These are phyloP conservation scores for Galbula dea DNA, from an alignment of 2,113 vertebrate genomes.

Conservation along the genomic window DNA sequence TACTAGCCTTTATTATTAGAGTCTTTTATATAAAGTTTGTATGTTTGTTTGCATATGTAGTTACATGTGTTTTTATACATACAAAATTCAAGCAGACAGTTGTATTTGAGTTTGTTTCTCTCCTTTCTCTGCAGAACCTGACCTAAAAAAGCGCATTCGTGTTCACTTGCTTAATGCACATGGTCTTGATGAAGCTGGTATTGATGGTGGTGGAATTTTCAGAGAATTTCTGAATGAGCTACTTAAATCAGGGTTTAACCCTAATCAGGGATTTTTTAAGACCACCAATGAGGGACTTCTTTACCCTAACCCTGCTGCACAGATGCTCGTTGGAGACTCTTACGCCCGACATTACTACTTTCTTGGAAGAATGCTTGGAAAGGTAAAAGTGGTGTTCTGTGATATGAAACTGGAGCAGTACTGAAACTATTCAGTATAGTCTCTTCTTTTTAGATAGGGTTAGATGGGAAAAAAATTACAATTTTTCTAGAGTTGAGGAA, in stretches of 20 bases:
- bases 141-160: slow-evolving; percentile 92
- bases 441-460: neutral
- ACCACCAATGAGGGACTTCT: slow-evolving; percentile 96
- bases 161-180: slow-evolving; percentile 96
- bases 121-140: slow-evolving; percentile 79
- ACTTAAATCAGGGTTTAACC: slow-evolving; percentile 95
- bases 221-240: slow-evolving; percentile 96
- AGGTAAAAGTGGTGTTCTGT: slow-evolving; percentile 76
- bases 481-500: neutral
- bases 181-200: slow-evolving; percentile 95
- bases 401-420: neutral
- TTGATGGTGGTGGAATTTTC: slow-evolving; percentile 97
- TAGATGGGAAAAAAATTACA: neutral
- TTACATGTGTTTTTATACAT: neutral
- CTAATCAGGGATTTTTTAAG: slow-evolving; percentile 97
- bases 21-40: neutral
- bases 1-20: neutral
- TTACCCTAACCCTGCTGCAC: slow-evolving; percentile 91
- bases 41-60: neutral
- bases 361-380: slow-evolving; percentile 94
- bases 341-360: slow-evolving; percentile 97
- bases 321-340: slow-evolving; percentile 92
- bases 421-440: neutral
- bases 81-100: neutral
- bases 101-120: neutral